A percentile compares a stretch with the other conserved stretches of the same genome.
Evolutionary conservation across 1,140 invertebrate genomes (phyloP).

Genomic region (Drosophila lacteicornis): DNA sequence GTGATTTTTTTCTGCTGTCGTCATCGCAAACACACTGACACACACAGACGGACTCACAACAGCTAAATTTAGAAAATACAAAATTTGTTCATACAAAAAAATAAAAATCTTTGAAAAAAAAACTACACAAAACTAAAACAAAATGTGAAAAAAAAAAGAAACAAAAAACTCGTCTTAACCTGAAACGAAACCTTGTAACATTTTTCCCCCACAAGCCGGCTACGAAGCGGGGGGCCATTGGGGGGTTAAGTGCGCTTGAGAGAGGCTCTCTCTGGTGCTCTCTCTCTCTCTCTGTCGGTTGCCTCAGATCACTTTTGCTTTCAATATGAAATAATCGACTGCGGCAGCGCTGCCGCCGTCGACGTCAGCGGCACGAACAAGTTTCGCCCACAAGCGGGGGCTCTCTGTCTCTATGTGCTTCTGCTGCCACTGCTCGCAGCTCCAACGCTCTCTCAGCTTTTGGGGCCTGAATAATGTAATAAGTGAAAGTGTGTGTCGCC

Average conservation of each 20-base stretch:
- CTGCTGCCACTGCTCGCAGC: conserved; percentile 1
- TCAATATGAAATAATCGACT: conserved; percentile 84
- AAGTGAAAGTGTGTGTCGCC: conserved; percentile 82
- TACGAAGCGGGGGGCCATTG: conserved; percentile 23
- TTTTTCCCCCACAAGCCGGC: conserved; percentile 79
- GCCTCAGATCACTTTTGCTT: conserved; percentile 84
- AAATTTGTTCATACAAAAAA: conserved; percentile 63
- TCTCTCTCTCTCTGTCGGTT: conserved; percentile 43
- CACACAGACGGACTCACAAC: conserved; percentile 8
- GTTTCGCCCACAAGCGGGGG: conserved; percentile 70
- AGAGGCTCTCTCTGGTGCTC: conserved; percentile 50
- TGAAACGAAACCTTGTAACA: conserved; percentile 84
- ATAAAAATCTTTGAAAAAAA: conserved; percentile 36
- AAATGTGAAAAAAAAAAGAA: conserved; percentile 43
- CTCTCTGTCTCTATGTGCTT: conserved; percentile 20
- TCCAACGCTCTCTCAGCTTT: conserved; percentile 36
- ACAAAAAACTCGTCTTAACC: conserved; percentile 81
- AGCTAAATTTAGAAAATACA: conserved; percentile 80
- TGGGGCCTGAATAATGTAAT: conserved; percentile 84
- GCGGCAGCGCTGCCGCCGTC: conserved; percentile 23
- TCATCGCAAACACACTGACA: conserved; percentile 51
- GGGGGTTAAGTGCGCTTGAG: conserved; percentile 22
- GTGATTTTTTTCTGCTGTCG: conserved; percentile 32
- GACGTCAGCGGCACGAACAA: conserved; percentile 50
- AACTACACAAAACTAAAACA: conserved; percentile 16